phyloP scores from a whole-genome alignment of 1,140 invertebrate species.

The Bemisia tabaci region DNA sequence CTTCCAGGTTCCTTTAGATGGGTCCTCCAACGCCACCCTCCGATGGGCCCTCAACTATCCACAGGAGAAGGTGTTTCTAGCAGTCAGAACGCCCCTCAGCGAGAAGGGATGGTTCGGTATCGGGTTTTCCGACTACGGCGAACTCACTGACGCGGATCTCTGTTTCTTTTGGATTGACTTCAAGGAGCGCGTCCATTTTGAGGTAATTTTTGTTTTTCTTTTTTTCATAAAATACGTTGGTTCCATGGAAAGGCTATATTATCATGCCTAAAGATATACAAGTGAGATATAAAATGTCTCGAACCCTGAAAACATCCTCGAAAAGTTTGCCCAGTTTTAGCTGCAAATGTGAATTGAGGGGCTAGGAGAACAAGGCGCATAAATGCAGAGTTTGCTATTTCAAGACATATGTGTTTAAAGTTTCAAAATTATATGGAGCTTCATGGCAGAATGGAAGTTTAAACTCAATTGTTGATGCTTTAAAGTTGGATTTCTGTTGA shows the following conservation, averaged over 20 bases:
- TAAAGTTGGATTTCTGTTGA: no score
- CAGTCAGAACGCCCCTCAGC: constrained; percentile 9
- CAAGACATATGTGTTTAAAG: no score
- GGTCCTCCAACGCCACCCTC: constrained; percentile 16
- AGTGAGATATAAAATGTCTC: neutral
- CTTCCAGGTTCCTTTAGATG: constrained; percentile 19
- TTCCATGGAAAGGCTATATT: neutral
- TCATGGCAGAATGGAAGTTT: no score
- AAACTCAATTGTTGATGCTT: no score
- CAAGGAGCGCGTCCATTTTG: constrained; percentile 44
- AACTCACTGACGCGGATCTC: constrained; percentile 60
- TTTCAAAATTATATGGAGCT: no score
- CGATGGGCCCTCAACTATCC: constrained; percentile 22
- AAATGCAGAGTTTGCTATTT: no score
- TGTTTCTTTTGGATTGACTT: constrained; percentile 67
- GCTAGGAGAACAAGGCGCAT: neutral
- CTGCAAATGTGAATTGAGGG: neutral
- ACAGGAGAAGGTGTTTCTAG: constrained; percentile 11
- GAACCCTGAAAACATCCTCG: neutral
- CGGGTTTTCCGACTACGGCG: constrained; percentile 85
- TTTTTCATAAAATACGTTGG: neutral
- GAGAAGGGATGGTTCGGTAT: constrained; percentile 57
- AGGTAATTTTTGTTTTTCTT: constrained; percentile 37
- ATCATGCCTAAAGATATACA: neutral
- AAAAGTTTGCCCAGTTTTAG: neutral